phyloP scores from a whole-genome alignment of 92 coral and sea anemone species.

The Zoanthus sansibaricus region DNA sequence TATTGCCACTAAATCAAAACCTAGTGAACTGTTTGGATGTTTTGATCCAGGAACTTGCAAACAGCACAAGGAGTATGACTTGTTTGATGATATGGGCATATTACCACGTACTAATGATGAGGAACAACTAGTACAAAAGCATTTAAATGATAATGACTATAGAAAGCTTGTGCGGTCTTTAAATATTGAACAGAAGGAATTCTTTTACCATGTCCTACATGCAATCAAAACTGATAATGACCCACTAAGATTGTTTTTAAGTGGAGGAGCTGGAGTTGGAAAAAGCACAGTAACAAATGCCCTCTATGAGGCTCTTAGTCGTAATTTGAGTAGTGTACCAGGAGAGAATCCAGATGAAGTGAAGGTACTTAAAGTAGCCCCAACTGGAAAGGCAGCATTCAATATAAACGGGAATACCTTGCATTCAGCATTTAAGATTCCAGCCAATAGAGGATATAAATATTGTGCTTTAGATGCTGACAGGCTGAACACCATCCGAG shows the following conservation, averaged over 20 bases:
- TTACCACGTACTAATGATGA: neutral
- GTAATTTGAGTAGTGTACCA: neutral
- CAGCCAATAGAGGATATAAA: slow-evolving; percentile 45
- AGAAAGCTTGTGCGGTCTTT: neutral
- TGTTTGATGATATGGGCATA: neutral
- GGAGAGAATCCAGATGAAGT: slow-evolving; percentile 42
- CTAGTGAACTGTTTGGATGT: slow-evolving; percentile 37
- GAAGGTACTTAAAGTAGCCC: slow-evolving; percentile 48
- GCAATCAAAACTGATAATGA: slow-evolving; percentile 31
- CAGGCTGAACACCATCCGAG: slow-evolving; percentile 41
- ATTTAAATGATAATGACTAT: neutral
- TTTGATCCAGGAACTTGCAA: slow-evolving; percentile 57
- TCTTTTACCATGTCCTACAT: slow-evolving; percentile 42
- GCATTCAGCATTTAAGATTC: slow-evolving; percentile 58
- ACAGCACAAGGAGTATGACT: neutral
- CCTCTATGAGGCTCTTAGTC: neutral
- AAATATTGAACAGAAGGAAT: neutral
- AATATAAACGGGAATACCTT: slow-evolving; percentile 7
- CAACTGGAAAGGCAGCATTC: slow-evolving; percentile 62
- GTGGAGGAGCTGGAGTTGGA: slow-evolving; percentile 41
- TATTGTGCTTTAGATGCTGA: slow-evolving; percentile 36
- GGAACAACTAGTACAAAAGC: neutral
- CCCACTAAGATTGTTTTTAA: slow-evolving; percentile 46
- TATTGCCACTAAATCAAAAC: slow-evolving; percentile 40
- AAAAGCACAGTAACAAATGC: slow-evolving; percentile 49